Evolutionary conservation across 2,888 invertebrate genomes (phyloP), one percentile per base, ranked within the genome.

Genomic region (Amiota minor): DNA sequence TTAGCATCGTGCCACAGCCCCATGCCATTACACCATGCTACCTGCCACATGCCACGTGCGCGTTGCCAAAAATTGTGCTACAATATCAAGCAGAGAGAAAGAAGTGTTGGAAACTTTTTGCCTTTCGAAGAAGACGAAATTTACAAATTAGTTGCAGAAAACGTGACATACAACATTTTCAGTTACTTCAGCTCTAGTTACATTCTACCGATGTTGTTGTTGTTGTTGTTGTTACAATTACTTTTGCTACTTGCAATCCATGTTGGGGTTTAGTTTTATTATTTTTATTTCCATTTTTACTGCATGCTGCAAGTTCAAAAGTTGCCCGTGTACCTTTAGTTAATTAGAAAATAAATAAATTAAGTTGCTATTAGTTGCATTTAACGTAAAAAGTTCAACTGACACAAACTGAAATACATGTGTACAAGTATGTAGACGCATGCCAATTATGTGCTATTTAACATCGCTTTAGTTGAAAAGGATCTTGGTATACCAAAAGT

Each of bases 81-180:
- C 35, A 35, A 35, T 35, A 35, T 6, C 35, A 35, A 35, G 6
- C 35, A 35, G 35, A 35, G 35, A 35, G 18, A 61, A 61, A 72
- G 67, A 72, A 68, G 55, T 61, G 50, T 70, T 74, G 73, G 71
- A 74, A 74, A 78, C 76, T 78, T 78, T 74, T 76, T 71, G 77
- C 78, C 75, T 75, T 79, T 72, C 77, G 75, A 70, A 35, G 35
- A 35, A 35, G 35, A 35, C 74, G 80, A 81, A 84, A 83, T 83
- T 80, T 84, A 84, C 85, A 84, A 83, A 83, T 83, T 83, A 83
- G 83, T 84, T 84, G 81, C 80, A 75, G 74, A 76, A 84, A 84
- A 84, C 83, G 83, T 83, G 83, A 83, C 83, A 83, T 78, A 75
- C 73, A 74, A 77, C 70, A 77, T 80, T 79, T 77, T 76, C 73